phyloP scores from a whole-genome alignment of 1,140 invertebrate species.

The Gryon sp. region DNA sequence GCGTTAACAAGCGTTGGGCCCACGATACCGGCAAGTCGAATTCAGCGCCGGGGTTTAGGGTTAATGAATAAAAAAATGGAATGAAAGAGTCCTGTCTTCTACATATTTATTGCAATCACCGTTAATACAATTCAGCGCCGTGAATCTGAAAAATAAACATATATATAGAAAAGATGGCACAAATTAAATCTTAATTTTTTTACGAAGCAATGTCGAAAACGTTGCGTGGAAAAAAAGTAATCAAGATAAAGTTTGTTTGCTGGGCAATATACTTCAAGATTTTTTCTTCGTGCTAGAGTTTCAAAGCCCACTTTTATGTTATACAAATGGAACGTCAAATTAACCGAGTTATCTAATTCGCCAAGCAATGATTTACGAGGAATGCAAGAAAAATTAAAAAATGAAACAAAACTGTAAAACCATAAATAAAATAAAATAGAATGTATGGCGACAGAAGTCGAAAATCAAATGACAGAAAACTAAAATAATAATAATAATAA shows the following conservation, averaged over 20 bases:
- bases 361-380: slow-evolving; percentile 39
- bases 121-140: slow-evolving; percentile 26
- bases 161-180: slow-evolving; percentile 26
- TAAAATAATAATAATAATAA: slow-evolving; percentile 22
- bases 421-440: too few species aligned
- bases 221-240: slow-evolving; percentile 26
- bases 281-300: slow-evolving; percentile 11
- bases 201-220: slow-evolving; percentile 22
- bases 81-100: neutral
- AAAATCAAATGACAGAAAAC: slow-evolving; percentile 31
- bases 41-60: too few species aligned
- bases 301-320: slow-evolving; percentile 33
- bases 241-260: slow-evolving; percentile 51
- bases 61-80: slow-evolving; percentile 1
- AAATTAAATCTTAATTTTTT: neutral
- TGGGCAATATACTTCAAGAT: slow-evolving; percentile 31
- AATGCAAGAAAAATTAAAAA: slow-evolving; percentile 16
- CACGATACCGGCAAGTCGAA: too few species aligned
- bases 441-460: neutral
- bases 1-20: too few species aligned
- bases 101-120: slow-evolving; percentile 26
- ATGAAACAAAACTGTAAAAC: neutral
- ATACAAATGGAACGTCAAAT: slow-evolving; percentile 55
- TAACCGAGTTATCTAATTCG: slow-evolving; percentile 56
- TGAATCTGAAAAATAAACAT: slow-evolving; percentile 27